Conservation (phyloP, 2,888 invertebrate genomes). For the Drosophila birchii region DNA sequence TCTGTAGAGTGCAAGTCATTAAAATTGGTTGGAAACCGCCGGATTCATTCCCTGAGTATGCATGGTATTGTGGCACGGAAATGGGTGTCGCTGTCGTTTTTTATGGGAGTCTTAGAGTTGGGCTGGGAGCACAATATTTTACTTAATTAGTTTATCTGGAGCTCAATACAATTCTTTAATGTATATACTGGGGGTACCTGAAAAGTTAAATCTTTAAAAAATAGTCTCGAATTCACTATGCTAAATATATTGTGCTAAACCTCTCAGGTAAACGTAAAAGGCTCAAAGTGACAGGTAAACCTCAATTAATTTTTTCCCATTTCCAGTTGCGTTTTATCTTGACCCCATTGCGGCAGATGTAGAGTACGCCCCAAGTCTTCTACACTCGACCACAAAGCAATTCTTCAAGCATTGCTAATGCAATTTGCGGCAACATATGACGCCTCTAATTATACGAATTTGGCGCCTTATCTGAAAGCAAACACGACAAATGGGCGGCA, state of each 20-base stretch:
- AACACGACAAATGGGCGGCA: constrained; percentile 73
- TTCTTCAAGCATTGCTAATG: constrained; percentile 54
- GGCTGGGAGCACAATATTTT: constrained; percentile 4
- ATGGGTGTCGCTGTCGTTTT: constrained; percentile 14
- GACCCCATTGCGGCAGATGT: constrained; percentile 1
- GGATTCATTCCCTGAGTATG: constrained; percentile 9
- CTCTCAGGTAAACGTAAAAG: no score
- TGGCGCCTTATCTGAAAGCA: constrained; percentile 72
- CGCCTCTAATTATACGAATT: constrained; percentile 76
- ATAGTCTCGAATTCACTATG: no score
- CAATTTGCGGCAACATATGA: constrained; percentile 70
- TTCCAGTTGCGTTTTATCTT: neutral
- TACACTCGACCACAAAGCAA: constrained; percentile 11
- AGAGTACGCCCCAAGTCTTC: constrained; percentile 5
- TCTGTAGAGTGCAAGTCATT: constrained; percentile 62
- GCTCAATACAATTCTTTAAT: neutral
- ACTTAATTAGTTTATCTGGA: constrained; percentile 1
- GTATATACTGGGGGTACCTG: neutral
- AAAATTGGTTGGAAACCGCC: constrained; percentile 52
- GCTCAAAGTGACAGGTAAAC: neutral
- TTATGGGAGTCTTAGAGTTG: constrained; percentile 2
- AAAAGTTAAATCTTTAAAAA: neutral
- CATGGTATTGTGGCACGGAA: constrained; percentile 19
- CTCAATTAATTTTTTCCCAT: neutral
- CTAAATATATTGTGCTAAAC: no score